Conservation (phyloP, 2,888 invertebrate genomes). For the Salpingus planirostris region DNA sequence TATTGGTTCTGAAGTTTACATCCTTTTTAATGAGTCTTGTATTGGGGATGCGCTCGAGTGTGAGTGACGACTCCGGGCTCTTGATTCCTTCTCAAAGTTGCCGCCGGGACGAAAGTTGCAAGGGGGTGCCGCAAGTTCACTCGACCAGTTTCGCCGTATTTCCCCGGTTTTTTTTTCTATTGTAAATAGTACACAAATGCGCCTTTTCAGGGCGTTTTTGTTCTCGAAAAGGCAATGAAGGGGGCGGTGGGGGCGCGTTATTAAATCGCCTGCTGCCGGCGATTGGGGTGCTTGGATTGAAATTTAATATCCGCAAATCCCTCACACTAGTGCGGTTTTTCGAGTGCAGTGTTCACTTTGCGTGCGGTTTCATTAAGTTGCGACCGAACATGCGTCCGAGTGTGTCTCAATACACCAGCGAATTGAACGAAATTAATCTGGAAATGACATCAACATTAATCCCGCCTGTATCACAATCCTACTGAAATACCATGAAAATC, state of each 20-base stretch:
- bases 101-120: slow-evolving; percentile 19
- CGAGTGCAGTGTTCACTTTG: slow-evolving; percentile 19
- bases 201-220: too few relatives aligned
- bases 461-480: too few relatives aligned
- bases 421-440: too few relatives aligned
- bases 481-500: too few relatives aligned
- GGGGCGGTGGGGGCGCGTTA: too few relatives aligned
- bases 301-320: slow-evolving; percentile 21
- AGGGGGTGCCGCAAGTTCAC: slow-evolving; percentile 17
- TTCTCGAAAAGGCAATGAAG: too few relatives aligned
- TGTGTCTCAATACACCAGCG: too few relatives aligned
- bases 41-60: slow-evolving; percentile 31
- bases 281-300: slow-evolving; percentile 16
- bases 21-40: slow-evolving; percentile 36
- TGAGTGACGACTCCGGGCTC: slow-evolving; percentile 25
- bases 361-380: slow-evolving; percentile 9
- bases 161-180: slow-evolving; percentile 4
- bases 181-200: slow-evolving; percentile 1
- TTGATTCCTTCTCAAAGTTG: slow-evolving; percentile 26
- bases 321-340: slow-evolving; percentile 22
- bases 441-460: too few relatives aligned
- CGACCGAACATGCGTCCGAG: slow-evolving; percentile 11
- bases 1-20: slow-evolving; percentile 34
- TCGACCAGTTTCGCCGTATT: slow-evolving; percentile 4
- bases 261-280: slow-evolving; percentile 11